Evolutionary conservation across 2,113 vertebrate species (phyloP).

Genomic region (Merops nubicus): DNA sequence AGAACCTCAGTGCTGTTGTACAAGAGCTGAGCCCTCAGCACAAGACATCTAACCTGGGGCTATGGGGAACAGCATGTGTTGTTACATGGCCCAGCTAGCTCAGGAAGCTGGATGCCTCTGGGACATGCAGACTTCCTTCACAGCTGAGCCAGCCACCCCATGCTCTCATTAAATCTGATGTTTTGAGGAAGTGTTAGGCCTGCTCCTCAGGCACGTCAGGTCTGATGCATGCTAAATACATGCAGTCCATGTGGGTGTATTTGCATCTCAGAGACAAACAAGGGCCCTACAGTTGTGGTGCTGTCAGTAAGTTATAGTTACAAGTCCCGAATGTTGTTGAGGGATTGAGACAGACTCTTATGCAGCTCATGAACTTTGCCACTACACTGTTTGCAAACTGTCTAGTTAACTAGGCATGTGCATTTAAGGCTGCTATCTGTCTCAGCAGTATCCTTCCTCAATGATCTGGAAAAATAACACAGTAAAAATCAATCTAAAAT

Average conservation of each 20-base stretch:
- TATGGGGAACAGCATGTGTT: neutral
- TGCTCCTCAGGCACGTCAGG: neutral
- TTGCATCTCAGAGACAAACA: neutral
- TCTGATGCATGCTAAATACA: neutral
- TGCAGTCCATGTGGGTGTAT: too few relatives aligned
- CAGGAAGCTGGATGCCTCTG: neutral
- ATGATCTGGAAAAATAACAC: neutral
- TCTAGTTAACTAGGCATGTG: neutral
- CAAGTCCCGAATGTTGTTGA: neutral
- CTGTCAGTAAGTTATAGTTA: neutral
- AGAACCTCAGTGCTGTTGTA: neutral
- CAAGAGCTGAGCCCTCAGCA: neutral
- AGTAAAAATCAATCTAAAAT: neutral
- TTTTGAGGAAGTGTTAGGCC: neutral
- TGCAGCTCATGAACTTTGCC: neutral
- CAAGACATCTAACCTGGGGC: neutral
- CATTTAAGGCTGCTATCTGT: neutral
- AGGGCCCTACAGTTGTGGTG: neutral
- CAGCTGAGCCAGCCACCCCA: neutral
- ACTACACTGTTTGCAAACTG: neutral
- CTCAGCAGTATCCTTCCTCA: neutral
- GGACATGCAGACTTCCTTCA: neutral
- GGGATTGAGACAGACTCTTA: neutral
- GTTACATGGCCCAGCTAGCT: rapidly evolving
- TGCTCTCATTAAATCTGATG: rapidly evolving